Evolutionary conservation across 1,140 invertebrate species (phyloP), one percentile per base, ranked within the genome.

Genomic region (Akabosia matsudoensis): DNA sequence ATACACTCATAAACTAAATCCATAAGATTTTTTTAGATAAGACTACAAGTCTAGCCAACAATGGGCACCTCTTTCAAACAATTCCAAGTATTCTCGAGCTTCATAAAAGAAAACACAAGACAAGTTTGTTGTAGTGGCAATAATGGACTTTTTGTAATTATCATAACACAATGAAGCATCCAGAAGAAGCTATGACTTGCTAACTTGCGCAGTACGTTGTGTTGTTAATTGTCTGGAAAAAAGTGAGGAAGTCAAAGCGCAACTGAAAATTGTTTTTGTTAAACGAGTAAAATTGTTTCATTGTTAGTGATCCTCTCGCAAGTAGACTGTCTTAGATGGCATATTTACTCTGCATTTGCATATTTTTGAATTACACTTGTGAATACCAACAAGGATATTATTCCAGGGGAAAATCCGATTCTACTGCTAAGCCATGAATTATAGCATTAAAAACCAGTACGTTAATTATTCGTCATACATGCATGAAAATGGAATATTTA

Each of bases 131-230:
- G 61, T 7, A 30, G 24, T 7, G 31, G 7, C 31, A 67, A 67
- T 67, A 67, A 67, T 67, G 61, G 61, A 30, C 22, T 61, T 31
- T 67, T 14, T 30, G 31, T 67, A 31, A 67, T n/a, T 45, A 45
- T 45, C 7, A 45, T 45, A 45, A 45, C 37, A 45, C 37, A 45
- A 45, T 45, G 37, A 45, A 7, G 37, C 7, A 45, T 45, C 7
- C 37, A n/a, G n/a, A 45, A 45, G 37, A 45, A 7, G 37, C 37
- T 45, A 18, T 18, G 7, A 10, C 37, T 45, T 45, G 37, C 37
- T 45, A 10, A 45, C 37, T 45, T 18, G 18, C 37, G 18, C 37
- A 45, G 37, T 45, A 45, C 18, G 7, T 10, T 45, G 37, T 45
- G 37, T 18, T 7, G 7, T 10, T 45, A 45, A 18, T 45, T 45